Conservation (phyloP, 2,888 invertebrate genomes). For the Euplexia lucipara region DNA sequence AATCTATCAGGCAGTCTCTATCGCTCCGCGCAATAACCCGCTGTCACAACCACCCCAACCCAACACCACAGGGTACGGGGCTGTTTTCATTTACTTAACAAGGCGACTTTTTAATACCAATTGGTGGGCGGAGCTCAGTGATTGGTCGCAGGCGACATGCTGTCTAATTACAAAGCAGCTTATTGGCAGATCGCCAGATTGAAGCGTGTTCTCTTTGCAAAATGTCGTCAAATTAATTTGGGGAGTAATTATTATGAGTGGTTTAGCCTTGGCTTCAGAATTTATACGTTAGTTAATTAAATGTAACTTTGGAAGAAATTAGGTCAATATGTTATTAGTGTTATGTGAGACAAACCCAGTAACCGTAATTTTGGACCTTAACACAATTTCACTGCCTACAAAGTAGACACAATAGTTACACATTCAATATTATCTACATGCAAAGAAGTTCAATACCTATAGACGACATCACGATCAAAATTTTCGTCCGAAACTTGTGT, state of each 20-base stretch:
- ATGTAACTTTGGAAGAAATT: constrained; percentile 8
- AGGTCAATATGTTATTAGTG: constrained; percentile 5
- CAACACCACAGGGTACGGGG: constrained; percentile 69
- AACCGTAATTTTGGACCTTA: neutral
- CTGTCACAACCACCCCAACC: constrained; percentile 53
- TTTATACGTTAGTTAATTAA: constrained; percentile 21
- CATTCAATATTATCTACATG: no score
- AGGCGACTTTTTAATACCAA: constrained; percentile 80
- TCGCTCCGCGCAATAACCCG: constrained; percentile 47
- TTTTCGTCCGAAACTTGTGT: no score
- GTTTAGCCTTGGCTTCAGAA: constrained; percentile 31
- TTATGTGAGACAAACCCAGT: neutral
- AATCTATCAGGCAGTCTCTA: neutral
- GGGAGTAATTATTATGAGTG: constrained; percentile 55
- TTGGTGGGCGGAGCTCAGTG: constrained; percentile 79
- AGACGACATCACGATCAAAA: no score
- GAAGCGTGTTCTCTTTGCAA: constrained; percentile 48
- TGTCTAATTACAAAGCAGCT: constrained; percentile 79
- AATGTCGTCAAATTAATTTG: constrained; percentile 59
- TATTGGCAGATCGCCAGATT: constrained; percentile 66
- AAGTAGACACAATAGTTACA: no score
- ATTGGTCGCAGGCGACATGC: constrained; percentile 77
- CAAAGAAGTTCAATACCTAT: no score
- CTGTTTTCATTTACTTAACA: constrained; percentile 88
- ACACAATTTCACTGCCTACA: no score